Conservation (phyloP, 2,888 invertebrate species). For the Capitulum mitella region DNA sequence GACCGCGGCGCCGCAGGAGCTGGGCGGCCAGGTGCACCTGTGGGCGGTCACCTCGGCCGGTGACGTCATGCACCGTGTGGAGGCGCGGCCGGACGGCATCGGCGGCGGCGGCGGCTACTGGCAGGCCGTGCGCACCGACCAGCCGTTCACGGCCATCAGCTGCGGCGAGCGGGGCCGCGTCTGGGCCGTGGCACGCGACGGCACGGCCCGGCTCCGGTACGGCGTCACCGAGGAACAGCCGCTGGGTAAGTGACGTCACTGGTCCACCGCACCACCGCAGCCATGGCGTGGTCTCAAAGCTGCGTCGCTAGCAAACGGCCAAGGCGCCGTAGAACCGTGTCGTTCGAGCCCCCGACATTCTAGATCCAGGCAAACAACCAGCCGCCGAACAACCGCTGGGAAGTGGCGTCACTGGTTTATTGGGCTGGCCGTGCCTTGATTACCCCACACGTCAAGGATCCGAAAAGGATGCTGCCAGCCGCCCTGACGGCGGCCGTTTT, state of each 20-base stretch:
- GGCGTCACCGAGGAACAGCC: slow-evolving; percentile 52
- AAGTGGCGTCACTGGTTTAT: too few species aligned
- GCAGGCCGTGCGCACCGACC: background rate
- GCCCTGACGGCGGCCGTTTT: too few species aligned
- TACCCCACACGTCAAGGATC: too few species aligned
- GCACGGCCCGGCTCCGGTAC: slow-evolving; percentile 71
- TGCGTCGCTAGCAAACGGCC: too few species aligned
- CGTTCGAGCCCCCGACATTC: too few species aligned
- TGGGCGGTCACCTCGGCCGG: slow-evolving; percentile 56
- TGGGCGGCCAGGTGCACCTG: slow-evolving; percentile 39
- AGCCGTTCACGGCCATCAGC: slow-evolving; percentile 12
- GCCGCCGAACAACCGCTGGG: too few species aligned
- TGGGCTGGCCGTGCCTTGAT: too few species aligned
- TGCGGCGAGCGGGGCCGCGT: slow-evolving; percentile 52
- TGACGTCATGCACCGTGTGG: background rate
- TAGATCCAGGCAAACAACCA: too few species aligned
- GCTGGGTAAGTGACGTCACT: background rate
- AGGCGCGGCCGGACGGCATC: slow-evolving; percentile 4
- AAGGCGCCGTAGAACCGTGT: too few species aligned
- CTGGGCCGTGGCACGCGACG: slow-evolving; percentile 82
- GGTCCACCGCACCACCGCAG: too few species aligned
- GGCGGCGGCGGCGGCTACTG: slow-evolving; percentile 16
- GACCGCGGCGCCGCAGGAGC: background rate
- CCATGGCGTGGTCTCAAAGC: too few species aligned
- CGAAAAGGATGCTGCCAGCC: too few species aligned